Evolutionary conservation across 2,113 vertebrate genomes (phyloP).

Genomic region (Myrmecophaga tridactyla): DNA sequence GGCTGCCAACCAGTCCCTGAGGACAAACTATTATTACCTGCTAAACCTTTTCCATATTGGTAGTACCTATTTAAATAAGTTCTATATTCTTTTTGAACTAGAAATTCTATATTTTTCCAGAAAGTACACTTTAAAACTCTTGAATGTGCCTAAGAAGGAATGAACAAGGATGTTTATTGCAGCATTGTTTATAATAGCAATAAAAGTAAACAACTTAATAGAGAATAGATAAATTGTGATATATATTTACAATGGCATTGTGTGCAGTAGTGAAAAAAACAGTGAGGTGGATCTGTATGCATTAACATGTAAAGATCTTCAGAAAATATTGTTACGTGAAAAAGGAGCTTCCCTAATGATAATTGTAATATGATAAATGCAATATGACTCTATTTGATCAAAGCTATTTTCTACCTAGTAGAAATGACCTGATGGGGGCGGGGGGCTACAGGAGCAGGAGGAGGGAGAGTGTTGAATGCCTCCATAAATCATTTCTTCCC

Average conservation of each 20-base stretch:
- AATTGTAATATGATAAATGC: not conserved
- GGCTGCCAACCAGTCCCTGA: not conserved
- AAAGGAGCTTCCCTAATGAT: not conserved
- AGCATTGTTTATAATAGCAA: not conserved
- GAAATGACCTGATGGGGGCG: not conserved
- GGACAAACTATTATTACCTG: not conserved
- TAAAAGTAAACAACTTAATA: constrained; percentile 8
- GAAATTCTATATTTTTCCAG: not conserved
- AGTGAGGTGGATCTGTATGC: not conserved
- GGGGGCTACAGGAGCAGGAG: not conserved
- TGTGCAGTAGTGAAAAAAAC: not conserved
- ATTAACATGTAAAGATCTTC: not conserved
- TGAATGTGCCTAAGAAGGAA: not conserved
- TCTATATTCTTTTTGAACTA: not conserved
- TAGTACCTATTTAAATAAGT: not conserved
- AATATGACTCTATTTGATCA: not conserved
- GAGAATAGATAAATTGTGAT: not conserved
- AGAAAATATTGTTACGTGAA: not conserved
- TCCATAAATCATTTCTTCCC: not conserved
- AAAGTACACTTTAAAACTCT: not conserved
- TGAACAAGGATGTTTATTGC: not conserved
- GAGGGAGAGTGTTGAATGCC: not conserved
- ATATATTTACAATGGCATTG: not conserved
- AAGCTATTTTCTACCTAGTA: not conserved
- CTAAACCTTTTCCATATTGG: not conserved